phyloP scores from a whole-genome alignment of 2,797 vertebrate genomes.

The Hippopotamyrus pictus region DNA sequence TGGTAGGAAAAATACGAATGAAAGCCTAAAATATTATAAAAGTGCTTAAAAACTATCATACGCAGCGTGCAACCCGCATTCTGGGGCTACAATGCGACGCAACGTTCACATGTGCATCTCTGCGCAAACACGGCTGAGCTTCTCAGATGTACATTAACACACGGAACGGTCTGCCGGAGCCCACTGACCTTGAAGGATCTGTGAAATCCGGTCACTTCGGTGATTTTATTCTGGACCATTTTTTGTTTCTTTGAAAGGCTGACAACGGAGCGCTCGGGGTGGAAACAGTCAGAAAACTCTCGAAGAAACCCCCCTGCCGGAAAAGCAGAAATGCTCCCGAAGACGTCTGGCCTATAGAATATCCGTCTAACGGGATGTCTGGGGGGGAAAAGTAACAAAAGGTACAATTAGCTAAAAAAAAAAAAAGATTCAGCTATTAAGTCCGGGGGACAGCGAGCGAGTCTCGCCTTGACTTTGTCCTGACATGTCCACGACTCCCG shows the following conservation, averaged over 20 bases:
- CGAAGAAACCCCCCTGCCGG: constrained; percentile 44
- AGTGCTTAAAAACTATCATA: neutral
- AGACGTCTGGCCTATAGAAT: constrained; percentile 31
- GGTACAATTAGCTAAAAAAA: neutral
- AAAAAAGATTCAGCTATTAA: neutral
- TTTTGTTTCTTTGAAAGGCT: neutral
- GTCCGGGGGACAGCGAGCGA: neutral
- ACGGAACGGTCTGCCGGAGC: neutral
- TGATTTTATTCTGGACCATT: constrained; percentile 93
- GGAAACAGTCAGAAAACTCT: constrained; percentile 29
- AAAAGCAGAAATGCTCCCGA: constrained; percentile 49
- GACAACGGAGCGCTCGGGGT: neutral
- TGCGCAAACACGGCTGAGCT: neutral
- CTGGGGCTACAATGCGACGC: neutral
- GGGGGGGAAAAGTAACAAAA: constrained; percentile 17
- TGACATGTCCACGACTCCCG: neutral
- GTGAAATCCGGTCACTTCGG: constrained; percentile 83
- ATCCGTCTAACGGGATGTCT: constrained; percentile 64
- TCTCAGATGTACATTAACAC: neutral
- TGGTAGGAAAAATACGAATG: neutral
- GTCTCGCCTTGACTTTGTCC: neutral
- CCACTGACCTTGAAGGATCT: constrained; percentile 84
- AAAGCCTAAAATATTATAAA: neutral
- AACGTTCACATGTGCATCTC: neutral
- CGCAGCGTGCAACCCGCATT: neutral